A percentile compares a stretch with the other conserved stretches of the same genome.
Conservation (phyloP, 2,888 invertebrate species). For the Melangyna quadrimaculata region DNA sequence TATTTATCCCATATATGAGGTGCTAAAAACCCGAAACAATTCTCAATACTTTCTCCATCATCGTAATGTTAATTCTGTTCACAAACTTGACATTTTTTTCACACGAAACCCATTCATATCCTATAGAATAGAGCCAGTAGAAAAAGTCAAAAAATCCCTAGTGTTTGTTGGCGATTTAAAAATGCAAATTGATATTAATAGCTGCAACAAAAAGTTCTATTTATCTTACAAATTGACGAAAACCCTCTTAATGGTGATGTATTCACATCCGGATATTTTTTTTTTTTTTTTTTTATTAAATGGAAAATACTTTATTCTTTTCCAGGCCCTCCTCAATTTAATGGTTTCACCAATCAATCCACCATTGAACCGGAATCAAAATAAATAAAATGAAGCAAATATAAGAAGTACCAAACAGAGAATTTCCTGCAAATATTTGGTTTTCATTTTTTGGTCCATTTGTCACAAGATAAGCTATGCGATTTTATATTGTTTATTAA, state of each 20-base stretch:
- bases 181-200: no score
- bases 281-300: neutral
- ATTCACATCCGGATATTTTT: neutral
- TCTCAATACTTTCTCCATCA: no score
- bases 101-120: no score
- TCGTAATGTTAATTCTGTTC: no score
- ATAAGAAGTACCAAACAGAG: neutral
- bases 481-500: neutral
- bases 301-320: neutral
- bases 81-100: no score
- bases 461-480: no score
- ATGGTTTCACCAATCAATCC: neutral
- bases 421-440: neutral
- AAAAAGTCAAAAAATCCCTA: no score
- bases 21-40: no score
- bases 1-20: no score
- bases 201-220: no score
- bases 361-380: neutral
- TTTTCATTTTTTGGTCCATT: neutral
- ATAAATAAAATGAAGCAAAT: neutral
- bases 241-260: neutral
- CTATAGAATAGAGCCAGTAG: no score
- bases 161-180: no score
- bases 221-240: neutral
- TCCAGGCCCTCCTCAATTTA: neutral